Evolutionary conservation across 2,888 invertebrate genomes (phyloP).

Genomic region (Drosophila diplacantha): DNA sequence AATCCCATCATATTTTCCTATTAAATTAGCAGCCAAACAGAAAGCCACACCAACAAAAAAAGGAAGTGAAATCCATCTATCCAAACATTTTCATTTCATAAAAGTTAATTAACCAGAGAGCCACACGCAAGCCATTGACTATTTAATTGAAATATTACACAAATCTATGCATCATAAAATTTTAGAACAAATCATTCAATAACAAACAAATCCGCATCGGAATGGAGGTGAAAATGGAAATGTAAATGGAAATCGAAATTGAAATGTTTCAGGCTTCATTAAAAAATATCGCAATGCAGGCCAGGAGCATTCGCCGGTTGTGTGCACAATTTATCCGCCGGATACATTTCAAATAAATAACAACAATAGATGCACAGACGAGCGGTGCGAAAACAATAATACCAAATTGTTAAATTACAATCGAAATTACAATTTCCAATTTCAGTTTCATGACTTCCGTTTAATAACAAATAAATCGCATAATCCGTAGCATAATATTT

Average conservation of each 20-base stretch:
- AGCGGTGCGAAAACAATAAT: constrained; percentile 38
- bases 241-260: constrained; percentile 45
- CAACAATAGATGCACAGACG: constrained; percentile 38
- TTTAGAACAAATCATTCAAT: constrained; percentile 66
- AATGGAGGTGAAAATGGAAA: constrained; percentile 16
- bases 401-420: constrained; percentile 50
- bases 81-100: constrained; percentile 37
- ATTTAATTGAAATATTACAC: constrained; percentile 67
- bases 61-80: constrained; percentile 31
- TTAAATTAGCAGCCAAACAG: constrained; percentile 23
- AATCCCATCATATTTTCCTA: constrained; percentile 19
- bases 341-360: constrained; percentile 71
- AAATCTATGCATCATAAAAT: constrained; percentile 68
- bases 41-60: constrained; percentile 11
- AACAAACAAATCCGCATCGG: constrained; percentile 45
- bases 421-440: constrained; percentile 54
- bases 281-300: constrained; percentile 41
- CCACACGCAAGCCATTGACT: constrained; percentile 52
- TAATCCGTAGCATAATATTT: constrained; percentile 72
- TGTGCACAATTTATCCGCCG: constrained; percentile 64
- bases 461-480: constrained; percentile 74
- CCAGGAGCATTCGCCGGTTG: constrained; percentile 23
- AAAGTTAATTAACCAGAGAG: constrained; percentile 47
- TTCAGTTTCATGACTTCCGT: constrained; percentile 69
- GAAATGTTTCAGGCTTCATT: constrained; percentile 69